These are phyloP conservation scores for Xenopus laevis DNA, from an alignment of 2,113 vertebrate genomes.

Conservation along the genomic window DNA sequence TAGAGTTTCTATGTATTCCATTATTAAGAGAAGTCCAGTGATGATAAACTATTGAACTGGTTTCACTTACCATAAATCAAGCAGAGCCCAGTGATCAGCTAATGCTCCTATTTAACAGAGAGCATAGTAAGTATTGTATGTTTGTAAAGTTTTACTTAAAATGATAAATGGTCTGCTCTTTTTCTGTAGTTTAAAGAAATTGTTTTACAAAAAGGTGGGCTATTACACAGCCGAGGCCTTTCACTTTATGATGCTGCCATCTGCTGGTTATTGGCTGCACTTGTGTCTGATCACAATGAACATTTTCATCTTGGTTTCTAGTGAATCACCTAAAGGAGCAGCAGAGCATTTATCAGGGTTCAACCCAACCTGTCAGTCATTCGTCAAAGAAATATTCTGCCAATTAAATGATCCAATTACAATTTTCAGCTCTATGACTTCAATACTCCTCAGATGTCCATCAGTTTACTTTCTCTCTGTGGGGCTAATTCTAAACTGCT, in stretches of 20 bases:
- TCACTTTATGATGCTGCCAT: conserved; percentile 33
- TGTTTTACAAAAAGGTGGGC: background rate
- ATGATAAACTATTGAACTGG: conserved; percentile 33
- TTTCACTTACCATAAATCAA: conserved; percentile 32
- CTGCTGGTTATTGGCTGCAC: background rate
- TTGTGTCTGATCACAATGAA: too few species aligned
- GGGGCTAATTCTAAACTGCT: too few species aligned
- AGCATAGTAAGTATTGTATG: conserved; percentile 31
- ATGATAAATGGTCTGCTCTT: conserved; percentile 30
- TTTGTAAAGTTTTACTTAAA: conserved; percentile 28
- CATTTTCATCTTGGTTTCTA: too few species aligned
- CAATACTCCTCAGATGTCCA: too few species aligned
- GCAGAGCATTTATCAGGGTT: too few species aligned
- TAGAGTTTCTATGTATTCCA: conserved; percentile 20
- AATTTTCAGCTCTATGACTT: too few species aligned
- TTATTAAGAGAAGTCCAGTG: conserved; percentile 30
- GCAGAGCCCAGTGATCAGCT: conserved; percentile 25
- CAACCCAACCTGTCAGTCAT: too few species aligned
- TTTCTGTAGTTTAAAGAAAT: conserved; percentile 21
- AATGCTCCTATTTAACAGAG: conserved; percentile 36
- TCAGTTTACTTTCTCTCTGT: too few species aligned
- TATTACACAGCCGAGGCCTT: background rate
- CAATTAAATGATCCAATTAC: too few species aligned
- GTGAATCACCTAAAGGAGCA: too few species aligned
- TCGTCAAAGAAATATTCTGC: too few species aligned